A percentile compares a stretch with the other conserved stretches of the same genome.
Conservation (phyloP, 2,888 invertebrate genomes). For the Cancer borealis region DNA sequence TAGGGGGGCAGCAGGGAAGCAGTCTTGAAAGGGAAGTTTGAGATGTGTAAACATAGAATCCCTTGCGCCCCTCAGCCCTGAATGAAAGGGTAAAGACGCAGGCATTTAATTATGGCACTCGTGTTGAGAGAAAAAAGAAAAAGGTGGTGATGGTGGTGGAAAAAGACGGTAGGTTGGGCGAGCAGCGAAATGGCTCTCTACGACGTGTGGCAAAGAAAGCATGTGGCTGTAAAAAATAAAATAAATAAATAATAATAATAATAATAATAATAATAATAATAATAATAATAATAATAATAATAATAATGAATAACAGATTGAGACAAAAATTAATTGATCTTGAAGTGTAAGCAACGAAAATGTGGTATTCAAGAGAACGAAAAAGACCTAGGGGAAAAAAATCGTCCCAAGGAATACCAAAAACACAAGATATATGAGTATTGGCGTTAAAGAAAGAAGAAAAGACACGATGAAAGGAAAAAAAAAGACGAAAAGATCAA, state of each 20-base stretch:
- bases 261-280: not conserved
- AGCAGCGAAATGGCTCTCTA: slow-evolving; percentile 25
- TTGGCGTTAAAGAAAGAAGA: too few species aligned
- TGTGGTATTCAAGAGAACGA: too few species aligned
- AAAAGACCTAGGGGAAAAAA: too few species aligned
- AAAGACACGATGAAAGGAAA: too few species aligned
- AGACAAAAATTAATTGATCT: not conserved
- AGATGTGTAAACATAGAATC: not conserved
- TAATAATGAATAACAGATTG: not conserved
- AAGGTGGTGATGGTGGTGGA: too few species aligned
- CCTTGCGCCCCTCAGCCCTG: slow-evolving; percentile 3
- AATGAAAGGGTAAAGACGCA: slow-evolving; percentile 2
- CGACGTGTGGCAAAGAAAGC: not conserved
- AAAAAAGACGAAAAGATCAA: too few species aligned
- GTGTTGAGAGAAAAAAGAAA: not conserved
- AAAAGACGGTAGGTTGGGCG: not conserved
- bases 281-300: not conserved
- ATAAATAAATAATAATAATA: not conserved
- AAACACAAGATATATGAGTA: not conserved
- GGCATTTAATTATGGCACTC: slow-evolving; percentile 32
- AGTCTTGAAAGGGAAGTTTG: not conserved
- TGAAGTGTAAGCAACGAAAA: too few species aligned
- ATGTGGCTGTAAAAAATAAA: not conserved
- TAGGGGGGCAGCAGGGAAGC: not conserved
- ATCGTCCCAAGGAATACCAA: not conserved